phyloP scores from a whole-genome alignment of 2,113 vertebrate genomes.

The Carettochelys insculpta region DNA sequence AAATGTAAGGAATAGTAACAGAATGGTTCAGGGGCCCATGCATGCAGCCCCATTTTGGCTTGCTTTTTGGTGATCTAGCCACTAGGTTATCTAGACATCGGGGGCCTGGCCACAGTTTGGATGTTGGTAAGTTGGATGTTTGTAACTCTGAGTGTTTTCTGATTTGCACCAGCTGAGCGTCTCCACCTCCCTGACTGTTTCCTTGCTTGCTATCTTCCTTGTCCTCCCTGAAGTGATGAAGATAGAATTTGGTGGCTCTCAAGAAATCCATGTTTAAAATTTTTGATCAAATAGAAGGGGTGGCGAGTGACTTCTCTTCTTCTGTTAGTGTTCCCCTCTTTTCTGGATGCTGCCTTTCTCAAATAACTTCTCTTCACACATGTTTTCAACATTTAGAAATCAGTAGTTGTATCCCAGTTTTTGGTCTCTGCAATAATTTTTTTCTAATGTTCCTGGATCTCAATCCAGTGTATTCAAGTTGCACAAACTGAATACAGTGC shows the following conservation, averaged over 20 bases:
- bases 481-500: not conserved
- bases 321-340: not conserved
- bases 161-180: not conserved
- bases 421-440: not conserved
- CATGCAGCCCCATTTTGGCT: too few relatives aligned
- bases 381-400: not conserved
- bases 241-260: not conserved
- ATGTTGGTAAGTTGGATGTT: too few relatives aligned
- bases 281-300: not conserved
- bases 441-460: not conserved
- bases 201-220: not conserved
- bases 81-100: too few relatives aligned
- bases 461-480: not conserved
- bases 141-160: too few relatives aligned
- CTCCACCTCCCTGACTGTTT: not conserved
- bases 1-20: too few relatives aligned
- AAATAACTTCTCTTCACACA: not conserved
- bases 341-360: not conserved
- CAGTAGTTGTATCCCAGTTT: not conserved
- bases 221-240: not conserved
- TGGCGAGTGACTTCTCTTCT: not conserved
- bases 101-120: too few relatives aligned
- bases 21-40: too few relatives aligned
- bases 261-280: not conserved
- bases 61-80: too few relatives aligned